These are phyloP conservation scores for Enteromius fasciolatus DNA, from an alignment of 2,797 vertebrate species.

Conservation along the genomic window DNA sequence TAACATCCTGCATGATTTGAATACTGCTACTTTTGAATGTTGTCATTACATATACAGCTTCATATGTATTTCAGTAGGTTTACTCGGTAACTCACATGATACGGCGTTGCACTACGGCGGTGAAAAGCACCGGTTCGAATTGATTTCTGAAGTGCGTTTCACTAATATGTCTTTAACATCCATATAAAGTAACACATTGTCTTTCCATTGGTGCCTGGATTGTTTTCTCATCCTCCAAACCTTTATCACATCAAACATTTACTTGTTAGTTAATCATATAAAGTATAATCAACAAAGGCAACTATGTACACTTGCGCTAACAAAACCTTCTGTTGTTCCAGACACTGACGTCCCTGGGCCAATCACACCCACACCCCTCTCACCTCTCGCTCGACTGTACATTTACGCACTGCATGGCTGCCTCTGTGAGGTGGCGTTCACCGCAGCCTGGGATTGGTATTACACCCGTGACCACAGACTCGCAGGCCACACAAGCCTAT, in stretches of 20 bases:
- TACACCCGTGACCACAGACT: conserved; percentile 72
- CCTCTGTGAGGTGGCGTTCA: conserved; percentile 81
- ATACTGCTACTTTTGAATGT: too few species aligned
- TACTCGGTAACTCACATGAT: too few species aligned
- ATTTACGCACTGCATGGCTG: conserved; percentile 81
- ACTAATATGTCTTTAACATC: neutral
- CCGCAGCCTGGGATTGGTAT: conserved; percentile 74
- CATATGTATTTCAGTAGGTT: too few species aligned
- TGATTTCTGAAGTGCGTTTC: neutral
- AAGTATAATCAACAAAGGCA: conserved; percentile 19
- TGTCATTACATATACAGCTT: too few species aligned
- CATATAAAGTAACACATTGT: neutral
- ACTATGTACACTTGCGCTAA: conserved; percentile 16
- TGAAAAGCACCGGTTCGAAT: too few species aligned
- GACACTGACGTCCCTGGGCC: conserved; percentile 13
- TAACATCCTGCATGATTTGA: too few species aligned
- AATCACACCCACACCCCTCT: conserved; percentile 53
- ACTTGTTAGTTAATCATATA: conserved; percentile 31
- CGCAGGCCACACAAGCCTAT: conserved; percentile 78
- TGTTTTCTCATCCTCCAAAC: neutral
- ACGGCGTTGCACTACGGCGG: too few species aligned
- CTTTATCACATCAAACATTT: neutral
- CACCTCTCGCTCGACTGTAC: conserved; percentile 71
- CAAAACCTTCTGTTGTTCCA: conserved; percentile 50
- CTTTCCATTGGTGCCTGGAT: neutral